A percentile compares a stretch with the other conserved stretches of the same genome.
phyloP scores from a whole-genome alignment of 1,140 invertebrate species.

The Zaprionus camerounensis region DNA sequence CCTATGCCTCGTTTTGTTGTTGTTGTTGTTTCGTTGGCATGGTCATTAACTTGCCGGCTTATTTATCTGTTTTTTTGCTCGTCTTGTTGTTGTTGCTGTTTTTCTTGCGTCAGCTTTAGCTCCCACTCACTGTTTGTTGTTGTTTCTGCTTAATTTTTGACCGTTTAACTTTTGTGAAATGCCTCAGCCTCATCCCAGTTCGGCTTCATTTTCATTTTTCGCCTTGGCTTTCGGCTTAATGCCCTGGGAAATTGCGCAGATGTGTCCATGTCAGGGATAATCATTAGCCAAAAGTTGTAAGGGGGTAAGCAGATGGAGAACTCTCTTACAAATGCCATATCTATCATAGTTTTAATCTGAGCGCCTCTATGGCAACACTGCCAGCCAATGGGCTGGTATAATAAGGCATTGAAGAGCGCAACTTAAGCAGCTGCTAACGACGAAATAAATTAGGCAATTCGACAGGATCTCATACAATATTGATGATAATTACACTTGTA shows the following conservation, averaged over 20 bases:
- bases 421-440: constrained; percentile 18
- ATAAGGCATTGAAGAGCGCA: background rate
- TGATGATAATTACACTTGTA: constrained; percentile 10
- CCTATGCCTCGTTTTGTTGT: constrained; percentile 36
- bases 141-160: constrained; percentile 68
- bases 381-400: background rate
- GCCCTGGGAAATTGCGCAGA: constrained; percentile 70
- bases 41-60: constrained; percentile 75
- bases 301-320: background rate
- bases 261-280: constrained; percentile 52
- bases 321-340: constrained; percentile 19
- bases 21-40: constrained; percentile 36
- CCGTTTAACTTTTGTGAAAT: constrained; percentile 70
- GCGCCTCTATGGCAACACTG: background rate
- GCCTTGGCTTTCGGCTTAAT: constrained; percentile 57
- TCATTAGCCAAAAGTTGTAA: constrained; percentile 50
- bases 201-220: constrained; percentile 33
- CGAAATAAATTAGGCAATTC: constrained; percentile 5
- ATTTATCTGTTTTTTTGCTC: constrained; percentile 42
- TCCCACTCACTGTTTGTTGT: constrained; percentile 24
- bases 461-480: background rate
- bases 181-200: constrained; percentile 23
- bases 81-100: constrained; percentile 34
- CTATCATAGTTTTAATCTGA: constrained; percentile 46
- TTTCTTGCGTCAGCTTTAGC: constrained; percentile 44